phyloP scores from a whole-genome alignment of 2,113 vertebrate species.

The Nyctereutes procyonoides region DNA sequence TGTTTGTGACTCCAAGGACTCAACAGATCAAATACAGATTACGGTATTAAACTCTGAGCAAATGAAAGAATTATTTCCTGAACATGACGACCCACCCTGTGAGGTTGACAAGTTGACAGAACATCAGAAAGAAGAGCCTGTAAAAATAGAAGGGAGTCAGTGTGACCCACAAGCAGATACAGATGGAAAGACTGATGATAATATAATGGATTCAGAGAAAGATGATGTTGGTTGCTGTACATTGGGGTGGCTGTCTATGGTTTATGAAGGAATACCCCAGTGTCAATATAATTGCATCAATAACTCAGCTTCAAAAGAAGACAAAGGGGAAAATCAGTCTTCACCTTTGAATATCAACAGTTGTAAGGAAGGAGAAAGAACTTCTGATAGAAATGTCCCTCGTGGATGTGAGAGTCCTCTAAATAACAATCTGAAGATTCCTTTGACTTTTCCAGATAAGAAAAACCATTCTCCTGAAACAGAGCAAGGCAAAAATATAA shows the following conservation, averaged over 20 bases:
- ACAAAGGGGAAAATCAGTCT: background rate
- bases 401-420: background rate
- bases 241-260: background rate
- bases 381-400: background rate
- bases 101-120: background rate
- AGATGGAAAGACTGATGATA: fast-evolving
- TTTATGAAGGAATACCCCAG: slow-evolving; percentile 48
- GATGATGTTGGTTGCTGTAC: slow-evolving; percentile 68
- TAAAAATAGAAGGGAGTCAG: background rate
- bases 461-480: slow-evolving; percentile 15
- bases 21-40: slow-evolving; percentile 76
- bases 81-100: background rate
- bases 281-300: background rate
- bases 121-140: background rate
- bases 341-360: slow-evolving; percentile 41
- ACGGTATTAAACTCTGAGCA: slow-evolving; percentile 74
- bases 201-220: background rate
- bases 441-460: background rate
- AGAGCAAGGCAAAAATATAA: background rate
- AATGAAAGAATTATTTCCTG: slow-evolving; percentile 80
- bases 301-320: background rate
- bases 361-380: slow-evolving; percentile 1
- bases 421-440: background rate
- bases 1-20: background rate
- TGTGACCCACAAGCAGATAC: background rate